Evolutionary conservation across 2,113 vertebrate species (phyloP).

Genomic region (Halichoeres trimaculatus): DNA sequence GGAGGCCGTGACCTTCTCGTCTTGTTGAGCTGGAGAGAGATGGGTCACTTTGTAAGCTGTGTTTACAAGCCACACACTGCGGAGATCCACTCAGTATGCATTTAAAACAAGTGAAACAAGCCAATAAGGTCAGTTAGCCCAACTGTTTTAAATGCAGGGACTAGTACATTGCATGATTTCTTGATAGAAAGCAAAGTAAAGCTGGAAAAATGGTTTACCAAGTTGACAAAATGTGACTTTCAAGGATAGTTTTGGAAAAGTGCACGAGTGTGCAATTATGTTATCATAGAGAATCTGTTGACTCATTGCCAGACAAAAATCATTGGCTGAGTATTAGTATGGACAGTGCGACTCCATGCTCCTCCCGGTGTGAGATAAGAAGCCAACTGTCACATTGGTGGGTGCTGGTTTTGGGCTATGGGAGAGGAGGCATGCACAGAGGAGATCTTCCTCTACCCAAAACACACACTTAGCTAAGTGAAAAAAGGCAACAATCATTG

Average conservation of each 20-base stretch:
- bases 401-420: too few species aligned
- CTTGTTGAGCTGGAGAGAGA: constrained; percentile 45
- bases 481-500: too few species aligned
- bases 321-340: not conserved
- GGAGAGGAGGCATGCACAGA: too few species aligned
- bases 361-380: too few species aligned
- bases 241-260: not conserved
- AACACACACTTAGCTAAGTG: too few species aligned
- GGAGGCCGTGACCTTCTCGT: constrained; percentile 33
- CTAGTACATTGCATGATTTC: not conserved
- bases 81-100: constrained; percentile 28
- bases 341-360: not conserved
- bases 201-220: not conserved
- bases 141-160: constrained; percentile 7
- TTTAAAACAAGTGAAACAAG: constrained; percentile 2
- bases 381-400: too few species aligned
- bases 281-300: not conserved
- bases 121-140: not conserved
- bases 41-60: constrained; percentile 46
- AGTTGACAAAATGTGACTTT: constrained; percentile 6
- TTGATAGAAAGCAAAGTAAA: not conserved
- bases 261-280: not conserved
- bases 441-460: too few species aligned
- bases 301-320: not conserved
- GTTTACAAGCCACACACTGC: constrained; percentile 27